Base-by-base conservation (phyloP, 2,113 vertebrate species). In the Cyprinodon brontotheroides region DNA sequence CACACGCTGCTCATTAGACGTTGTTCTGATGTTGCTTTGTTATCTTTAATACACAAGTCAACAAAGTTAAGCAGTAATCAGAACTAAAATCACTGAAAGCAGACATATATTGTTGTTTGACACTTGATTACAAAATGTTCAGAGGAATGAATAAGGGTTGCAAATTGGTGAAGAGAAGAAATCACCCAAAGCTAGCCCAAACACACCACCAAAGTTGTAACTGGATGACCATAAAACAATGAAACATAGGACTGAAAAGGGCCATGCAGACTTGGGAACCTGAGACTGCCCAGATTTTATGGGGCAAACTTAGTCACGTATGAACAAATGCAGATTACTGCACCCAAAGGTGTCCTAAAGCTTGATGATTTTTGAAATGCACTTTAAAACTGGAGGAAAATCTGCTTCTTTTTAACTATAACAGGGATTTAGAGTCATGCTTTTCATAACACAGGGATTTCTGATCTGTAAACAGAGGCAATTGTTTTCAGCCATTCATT, bases 401-500 rank as follows among this genome's bases (percentile, higher is more conserved):
- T 15, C 40, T 17, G 20, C 14, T 17, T 63, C 15, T 11, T 45
- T 65, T 38, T 38, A 20, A 43, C 22, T 9, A 38, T 45, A 36
- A 40, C 17, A 11, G 37, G n/a, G 38, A 5, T 5, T 29, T 20
- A 22, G 4, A 68, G 38, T 10, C n/a, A 0, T 36, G 1, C 38
- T 78, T 59, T 65, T 41, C 53, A 36, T 11, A 36, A 48, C n/a
- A 36, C 40, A 41, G 14, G 0, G 29, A 60, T 50, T 14, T 61
- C 75, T 87, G 70, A 75, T 71, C 65, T n/a, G 66, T 68, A 61
- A 69, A 75, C 7, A 72, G 41, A 61, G 68, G 59, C 67, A 62
- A 65, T 8, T 8, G 20, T 69, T 76, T 86, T 74, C 70, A 80
- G 74, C 64, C 76, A 50, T 59, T 59, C 74, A 72, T 90, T 79